These are phyloP conservation scores for Neolamprologus fasciatus DNA, from an alignment of 2,113 vertebrate species.

Conservation along the genomic window DNA sequence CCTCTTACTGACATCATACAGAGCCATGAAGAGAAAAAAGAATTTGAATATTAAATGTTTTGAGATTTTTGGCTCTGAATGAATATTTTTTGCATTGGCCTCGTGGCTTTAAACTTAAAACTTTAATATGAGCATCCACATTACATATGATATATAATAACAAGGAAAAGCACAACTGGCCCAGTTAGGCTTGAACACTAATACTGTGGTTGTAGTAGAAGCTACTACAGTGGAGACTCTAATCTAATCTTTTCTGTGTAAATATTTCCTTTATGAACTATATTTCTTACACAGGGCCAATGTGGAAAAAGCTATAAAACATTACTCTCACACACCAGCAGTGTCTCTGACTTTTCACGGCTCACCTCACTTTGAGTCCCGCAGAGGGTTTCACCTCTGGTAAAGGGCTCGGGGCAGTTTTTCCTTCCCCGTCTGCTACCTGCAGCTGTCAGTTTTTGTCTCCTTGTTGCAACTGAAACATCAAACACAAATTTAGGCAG, in stretches of 20 bases:
- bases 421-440: neutral
- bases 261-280: neutral
- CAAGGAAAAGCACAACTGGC: neutral
- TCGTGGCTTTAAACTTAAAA: neutral
- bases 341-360: neutral
- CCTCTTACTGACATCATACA: neutral
- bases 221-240: neutral
- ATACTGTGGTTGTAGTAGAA: neutral
- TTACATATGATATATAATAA: neutral
- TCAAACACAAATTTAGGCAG: neutral
- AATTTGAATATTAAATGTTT: neutral
- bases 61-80: neutral
- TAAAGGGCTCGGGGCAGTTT: neutral
- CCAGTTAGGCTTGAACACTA: neutral
- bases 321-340: neutral
- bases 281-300: neutral
- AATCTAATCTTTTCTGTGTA: neutral
- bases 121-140: neutral
- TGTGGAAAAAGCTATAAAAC: neutral
- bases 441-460: neutral
- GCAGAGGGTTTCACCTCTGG: neutral
- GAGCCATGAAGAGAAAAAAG: neutral
- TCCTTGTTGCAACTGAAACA: neutral
- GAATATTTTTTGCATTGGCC: neutral
- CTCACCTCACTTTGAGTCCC: neutral